Conservation (phyloP, 2,888 invertebrate species). For the Phalera bucephala region DNA sequence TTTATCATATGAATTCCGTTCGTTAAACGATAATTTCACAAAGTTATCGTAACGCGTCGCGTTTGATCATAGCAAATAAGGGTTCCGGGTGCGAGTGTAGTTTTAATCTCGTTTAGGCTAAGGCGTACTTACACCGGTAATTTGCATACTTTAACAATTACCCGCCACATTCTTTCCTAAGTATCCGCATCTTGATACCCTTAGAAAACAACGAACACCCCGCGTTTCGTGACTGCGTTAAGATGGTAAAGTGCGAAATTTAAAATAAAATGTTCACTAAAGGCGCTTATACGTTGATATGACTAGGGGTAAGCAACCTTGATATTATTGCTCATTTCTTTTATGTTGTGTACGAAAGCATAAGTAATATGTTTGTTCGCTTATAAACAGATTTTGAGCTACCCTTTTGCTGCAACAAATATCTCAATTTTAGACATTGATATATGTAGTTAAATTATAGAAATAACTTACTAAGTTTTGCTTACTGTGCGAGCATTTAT, state of each 20-base stretch:
- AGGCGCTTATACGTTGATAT: background rate
- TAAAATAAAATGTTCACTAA: slow-evolving; percentile 6
- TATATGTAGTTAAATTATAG: too few species aligned
- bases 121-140: slow-evolving; percentile 33
- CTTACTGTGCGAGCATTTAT: too few species aligned
- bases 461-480: too few species aligned
- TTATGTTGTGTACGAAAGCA: too few species aligned
- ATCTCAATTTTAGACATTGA: too few species aligned
- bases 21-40: too few species aligned
- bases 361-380: too few species aligned
- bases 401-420: too few species aligned
- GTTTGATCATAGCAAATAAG: too few species aligned
- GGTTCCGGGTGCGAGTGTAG: slow-evolving; percentile 39
- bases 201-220: slow-evolving; percentile 26
- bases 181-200: slow-evolving; percentile 35
- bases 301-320: background rate
- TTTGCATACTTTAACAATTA: slow-evolving; percentile 77
- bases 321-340: background rate
- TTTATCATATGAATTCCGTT: too few species aligned
- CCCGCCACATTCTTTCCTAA: slow-evolving; percentile 64
- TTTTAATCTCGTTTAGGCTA: slow-evolving; percentile 29
- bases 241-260: slow-evolving; percentile 6
- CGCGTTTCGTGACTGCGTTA: slow-evolving; percentile 25
- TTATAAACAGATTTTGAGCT: too few species aligned
- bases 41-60: too few species aligned